These are phyloP conservation scores for Phyllotreta striolata DNA, from an alignment of 2,888 invertebrate species.

Conservation along the genomic window DNA sequence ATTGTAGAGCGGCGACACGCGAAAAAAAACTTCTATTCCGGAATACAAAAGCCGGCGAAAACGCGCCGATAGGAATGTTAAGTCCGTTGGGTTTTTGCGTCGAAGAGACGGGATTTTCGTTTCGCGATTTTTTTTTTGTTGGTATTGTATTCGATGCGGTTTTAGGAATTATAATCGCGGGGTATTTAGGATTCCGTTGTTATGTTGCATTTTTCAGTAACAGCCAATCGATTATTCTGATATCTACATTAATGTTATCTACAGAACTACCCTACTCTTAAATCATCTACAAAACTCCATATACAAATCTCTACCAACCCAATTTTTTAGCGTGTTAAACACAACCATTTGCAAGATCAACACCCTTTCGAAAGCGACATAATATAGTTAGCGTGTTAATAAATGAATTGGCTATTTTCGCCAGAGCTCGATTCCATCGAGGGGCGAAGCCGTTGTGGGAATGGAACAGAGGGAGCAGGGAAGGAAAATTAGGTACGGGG, in stretches of 20 bases:
- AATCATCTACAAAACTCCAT: too few relatives aligned
- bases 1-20: slow-evolving; percentile 59
- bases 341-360: slow-evolving; percentile 10
- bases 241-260: too few relatives aligned
- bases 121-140: slow-evolving; percentile 41
- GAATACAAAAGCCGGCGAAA: slow-evolving; percentile 57
- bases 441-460: slow-evolving; percentile 29
- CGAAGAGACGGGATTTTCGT: slow-evolving; percentile 46
- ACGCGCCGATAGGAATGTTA: slow-evolving; percentile 57
- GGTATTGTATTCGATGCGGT: slow-evolving; percentile 54
- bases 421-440: slow-evolving; percentile 34
- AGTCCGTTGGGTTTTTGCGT: slow-evolving; percentile 52
- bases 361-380: slow-evolving; percentile 12
- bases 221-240: slow-evolving; percentile 33
- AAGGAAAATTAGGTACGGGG: slow-evolving; percentile 35
- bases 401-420: slow-evolving; percentile 32
- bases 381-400: slow-evolving; percentile 18
- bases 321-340: not conserved
- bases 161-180: slow-evolving; percentile 56
- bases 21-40: slow-evolving; percentile 55
- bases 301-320: too few relatives aligned
- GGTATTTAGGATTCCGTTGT: slow-evolving; percentile 56
- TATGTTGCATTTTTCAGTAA: slow-evolving; percentile 53
- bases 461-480: slow-evolving; percentile 12
- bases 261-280: too few relatives aligned